Base-by-base conservation (phyloP, 2,888 invertebrate genomes). In the Dasysyrphus albostriatus region DNA sequence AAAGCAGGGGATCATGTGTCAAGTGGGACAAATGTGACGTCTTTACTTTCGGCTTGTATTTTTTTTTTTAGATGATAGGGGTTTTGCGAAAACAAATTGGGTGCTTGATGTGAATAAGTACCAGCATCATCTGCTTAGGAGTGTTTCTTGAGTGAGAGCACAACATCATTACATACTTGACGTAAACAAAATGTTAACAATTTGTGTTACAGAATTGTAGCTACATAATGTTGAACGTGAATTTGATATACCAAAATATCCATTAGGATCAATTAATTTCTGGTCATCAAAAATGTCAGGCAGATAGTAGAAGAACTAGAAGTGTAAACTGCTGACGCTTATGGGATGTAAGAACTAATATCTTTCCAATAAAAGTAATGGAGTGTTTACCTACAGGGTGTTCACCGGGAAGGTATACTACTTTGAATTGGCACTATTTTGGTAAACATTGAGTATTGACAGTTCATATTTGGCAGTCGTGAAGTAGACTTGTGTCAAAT, bases 1-100 rank as follows among this genome's bases (percentile, higher is more conserved):
- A 34, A 34, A 47, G 47, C 58, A 58, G 24, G 14, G 51, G 51
- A 69, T 69, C 67, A 24, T 37, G 51, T 67, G 51, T 67, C 67
- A 67, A 67, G 51, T 67, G 51, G 67, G 51, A 67, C 37, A 67
- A 39, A 67, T 67, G 67, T 67, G 67, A 67, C 67, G 51, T 49
- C 51, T 67, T n/a, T 67, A 51, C n/a, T 51, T 37, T 39, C 10
- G 7, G 44, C 29, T 34, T 49, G 16, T 19, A 10, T 51, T 19
- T 19, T 29, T 0, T 47, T 14, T n/a, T 44, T 0, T n/a, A 12
- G 16, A 49, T 47, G 65, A 34, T 49, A 67, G 34, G 14, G 67
- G 19, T 51, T 67, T 51, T 19, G 9, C 7, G 14, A 67, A 51
- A 51, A 47, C 51, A 67, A 67, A 67, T 67, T 67, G 51, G 34